Base-by-base conservation (phyloP, 2,797 vertebrate species). In the Sebastes variabilis region DNA sequence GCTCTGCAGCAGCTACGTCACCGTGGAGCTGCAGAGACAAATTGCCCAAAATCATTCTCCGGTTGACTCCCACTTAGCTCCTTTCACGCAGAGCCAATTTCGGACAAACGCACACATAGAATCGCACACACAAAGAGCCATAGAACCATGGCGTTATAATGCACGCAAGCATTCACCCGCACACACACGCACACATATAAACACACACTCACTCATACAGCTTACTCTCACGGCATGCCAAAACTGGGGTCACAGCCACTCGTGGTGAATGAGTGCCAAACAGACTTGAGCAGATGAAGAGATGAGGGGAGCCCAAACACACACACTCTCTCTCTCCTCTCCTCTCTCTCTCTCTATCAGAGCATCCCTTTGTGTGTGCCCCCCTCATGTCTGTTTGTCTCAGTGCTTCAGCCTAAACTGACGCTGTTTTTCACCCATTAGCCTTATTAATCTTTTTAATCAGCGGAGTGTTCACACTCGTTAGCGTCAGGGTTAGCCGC, bases 371-470 rank as follows among this genome's bases (percentile, higher is more conserved):
- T 86, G 68, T 88, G 42, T 77, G 58, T 76, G 67, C 71, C 56
- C 76, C 34, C 70, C 78, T 74, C 74, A 32, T 52, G 75, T 85
- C 88, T 88, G 76, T 89, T 88, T 91, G 86, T 84, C 84, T 89
- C 79, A 36, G 79, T 18, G 75, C 77, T 84, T 77, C 72, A 71
- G 74, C 82, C 72, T 81, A 84, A 92, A 91, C 85, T 70, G 88
- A 90, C n/a, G 46, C 75, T 65, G 81, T 82, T 86, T 92, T 84
- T 79, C 83, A 82, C 79, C 92, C 92, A 93, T 93, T 94, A 93
- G 88, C 89, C 90, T 92, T 92, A 94, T 94, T 94, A 92, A 93
- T 94, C 88, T 89, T 89, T 92, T 92, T 91, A 94, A 93, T 94
- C 89, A 91, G 85, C 66, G 1, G 80, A 89, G 89, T 88, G 88